Conservation (phyloP, 92 coral and sea anemone species). For the Micromussa lordhowensis region DNA sequence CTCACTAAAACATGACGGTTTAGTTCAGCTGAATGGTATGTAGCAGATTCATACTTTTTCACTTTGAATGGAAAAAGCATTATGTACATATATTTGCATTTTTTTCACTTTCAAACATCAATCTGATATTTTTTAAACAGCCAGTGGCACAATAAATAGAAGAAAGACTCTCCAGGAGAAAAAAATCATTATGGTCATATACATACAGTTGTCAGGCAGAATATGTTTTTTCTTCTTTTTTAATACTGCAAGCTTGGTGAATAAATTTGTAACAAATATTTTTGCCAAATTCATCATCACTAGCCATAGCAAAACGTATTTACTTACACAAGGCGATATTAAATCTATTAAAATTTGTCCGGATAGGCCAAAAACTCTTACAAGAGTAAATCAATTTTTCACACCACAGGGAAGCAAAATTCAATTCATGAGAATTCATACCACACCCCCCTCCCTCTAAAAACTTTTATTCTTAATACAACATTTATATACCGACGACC, state of each 20-base stretch:
- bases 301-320: neutral
- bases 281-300: neutral
- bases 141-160: neutral
- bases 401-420: conserved; percentile 15
- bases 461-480: neutral
- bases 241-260: neutral
- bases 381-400: neutral
- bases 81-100: neutral
- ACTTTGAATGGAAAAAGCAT: neutral
- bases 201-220: neutral
- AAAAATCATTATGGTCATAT: neutral
- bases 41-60: neutral
- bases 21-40: neutral
- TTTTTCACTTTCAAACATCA: neutral
- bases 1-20: neutral
- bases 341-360: neutral
- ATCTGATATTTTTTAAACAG: conserved; percentile 1
- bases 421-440: neutral
- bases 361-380: neutral
- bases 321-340: neutral
- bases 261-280: neutral
- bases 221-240: neutral
- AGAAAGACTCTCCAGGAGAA: neutral
- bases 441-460: neutral
- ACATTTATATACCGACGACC: neutral